Conservation (phyloP, 2,888 invertebrate genomes). For the Drosophila antonietae region DNA sequence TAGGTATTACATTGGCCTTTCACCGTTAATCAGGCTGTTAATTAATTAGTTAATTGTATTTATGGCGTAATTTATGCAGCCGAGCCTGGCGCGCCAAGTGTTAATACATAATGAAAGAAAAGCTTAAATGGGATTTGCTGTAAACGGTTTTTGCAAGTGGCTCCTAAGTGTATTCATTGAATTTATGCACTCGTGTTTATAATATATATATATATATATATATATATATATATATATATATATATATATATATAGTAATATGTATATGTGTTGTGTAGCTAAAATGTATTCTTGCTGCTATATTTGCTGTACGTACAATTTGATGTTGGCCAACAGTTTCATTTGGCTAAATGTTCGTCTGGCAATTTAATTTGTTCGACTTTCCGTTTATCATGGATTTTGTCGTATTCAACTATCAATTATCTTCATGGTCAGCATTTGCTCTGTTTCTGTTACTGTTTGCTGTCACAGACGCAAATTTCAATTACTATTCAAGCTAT, state of each 20-base stretch:
- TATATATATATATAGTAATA: background rate
- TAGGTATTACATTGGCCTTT: constrained; percentile 12
- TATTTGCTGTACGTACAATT: background rate
- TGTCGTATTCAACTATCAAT: constrained; percentile 46
- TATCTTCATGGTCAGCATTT: constrained; percentile 32
- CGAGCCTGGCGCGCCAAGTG: constrained; percentile 20
- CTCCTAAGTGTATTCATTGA: constrained; percentile 23
- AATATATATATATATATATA: background rate
- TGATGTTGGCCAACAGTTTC: background rate
- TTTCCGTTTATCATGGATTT: constrained; percentile 1
- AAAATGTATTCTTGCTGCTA: background rate
- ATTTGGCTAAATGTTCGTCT: background rate
- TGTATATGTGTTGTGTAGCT: background rate
- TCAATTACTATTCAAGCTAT: constrained; percentile 55
- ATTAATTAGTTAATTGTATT: constrained; percentile 74
- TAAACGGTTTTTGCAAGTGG: constrained; percentile 40
- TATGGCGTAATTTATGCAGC: constrained; percentile 55
- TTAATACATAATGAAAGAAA: constrained; percentile 67
- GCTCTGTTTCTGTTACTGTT: constrained; percentile 2
- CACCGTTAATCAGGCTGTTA: constrained; percentile 59
- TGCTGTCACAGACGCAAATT: constrained; percentile 28
- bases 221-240: background rate
- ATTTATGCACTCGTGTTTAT: constrained; percentile 10
- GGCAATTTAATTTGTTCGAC: constrained; percentile 9
- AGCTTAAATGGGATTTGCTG: constrained; percentile 54